These are phyloP conservation scores for Melanaphis sacchari DNA, from an alignment of 1,140 invertebrate species.

Conservation along the genomic window DNA sequence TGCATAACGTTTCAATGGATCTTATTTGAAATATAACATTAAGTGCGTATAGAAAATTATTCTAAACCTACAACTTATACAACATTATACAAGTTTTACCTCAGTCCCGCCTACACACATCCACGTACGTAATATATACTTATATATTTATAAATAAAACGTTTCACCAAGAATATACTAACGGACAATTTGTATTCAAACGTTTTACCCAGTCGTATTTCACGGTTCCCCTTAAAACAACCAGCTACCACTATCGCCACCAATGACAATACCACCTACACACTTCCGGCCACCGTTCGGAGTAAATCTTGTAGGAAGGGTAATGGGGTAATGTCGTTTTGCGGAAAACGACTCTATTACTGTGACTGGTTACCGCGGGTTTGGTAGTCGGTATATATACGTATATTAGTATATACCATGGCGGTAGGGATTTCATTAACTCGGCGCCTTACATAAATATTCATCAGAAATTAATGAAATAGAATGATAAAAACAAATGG, in stretches of 20 bases:
- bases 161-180: slow-evolving; percentile 23
- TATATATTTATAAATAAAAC: slow-evolving; percentile 38
- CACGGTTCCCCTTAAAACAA: slow-evolving; percentile 35
- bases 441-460: slow-evolving; percentile 51
- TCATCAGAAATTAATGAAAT: slow-evolving; percentile 57
- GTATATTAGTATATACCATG: not conserved
- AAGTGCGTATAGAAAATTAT: slow-evolving; percentile 18
- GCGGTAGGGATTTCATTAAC: slow-evolving; percentile 43
- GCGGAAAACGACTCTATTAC: slow-evolving; percentile 56
- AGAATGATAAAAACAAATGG: slow-evolving; percentile 57
- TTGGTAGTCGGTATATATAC: not conserved
- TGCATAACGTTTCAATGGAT: not conserved
- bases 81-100: slow-evolving; percentile 23
- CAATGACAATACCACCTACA: not conserved
- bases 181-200: slow-evolving; percentile 53
- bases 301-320: slow-evolving; percentile 21
- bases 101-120: not conserved
- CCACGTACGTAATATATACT: not conserved
- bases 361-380: slow-evolving; percentile 47
- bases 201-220: slow-evolving; percentile 56
- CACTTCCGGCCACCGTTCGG: not conserved
- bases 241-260: not conserved
- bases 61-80: not conserved
- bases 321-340: slow-evolving; percentile 33
- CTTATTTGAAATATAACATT: not conserved